A percentile compares a stretch with the other conserved stretches of the same genome.
Evolutionary conservation across 2,888 invertebrate species (phyloP).

Genomic region (Crioceris asparagi): DNA sequence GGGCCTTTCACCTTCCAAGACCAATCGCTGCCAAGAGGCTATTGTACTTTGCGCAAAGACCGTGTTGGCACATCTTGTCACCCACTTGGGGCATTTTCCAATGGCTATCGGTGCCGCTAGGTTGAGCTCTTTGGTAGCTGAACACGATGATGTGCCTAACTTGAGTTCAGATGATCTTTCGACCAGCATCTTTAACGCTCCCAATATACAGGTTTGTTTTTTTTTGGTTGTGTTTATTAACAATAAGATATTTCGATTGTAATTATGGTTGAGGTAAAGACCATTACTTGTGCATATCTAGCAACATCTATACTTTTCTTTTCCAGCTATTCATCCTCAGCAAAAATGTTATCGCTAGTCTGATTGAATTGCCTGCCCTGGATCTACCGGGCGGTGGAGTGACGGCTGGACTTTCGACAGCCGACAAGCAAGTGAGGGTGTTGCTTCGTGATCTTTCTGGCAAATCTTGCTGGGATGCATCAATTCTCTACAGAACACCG

Average conservation of each 20-base stretch:
- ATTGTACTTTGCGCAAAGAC: constrained; percentile 48
- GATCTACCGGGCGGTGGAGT: constrained; percentile 70
- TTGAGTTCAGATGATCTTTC: constrained; percentile 64
- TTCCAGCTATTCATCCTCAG: constrained; percentile 77
- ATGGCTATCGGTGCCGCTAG: constrained; percentile 82
- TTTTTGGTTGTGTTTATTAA: too few species aligned
- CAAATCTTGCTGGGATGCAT: constrained; percentile 94
- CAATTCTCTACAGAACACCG: constrained; percentile 75
- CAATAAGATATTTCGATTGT: too few species aligned
- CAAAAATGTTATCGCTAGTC: constrained; percentile 70
- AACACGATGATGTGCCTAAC: constrained; percentile 79
- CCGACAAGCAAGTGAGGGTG: constrained; percentile 68
- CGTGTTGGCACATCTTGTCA: constrained; percentile 73
- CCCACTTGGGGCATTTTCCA: constrained; percentile 91
- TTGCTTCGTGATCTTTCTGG: constrained; percentile 84
- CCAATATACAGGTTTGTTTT: constrained; percentile 60
- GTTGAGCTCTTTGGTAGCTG: constrained; percentile 80
- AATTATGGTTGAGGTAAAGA: too few species aligned
- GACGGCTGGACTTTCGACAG: constrained; percentile 66
- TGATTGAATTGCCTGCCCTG: constrained; percentile 79
- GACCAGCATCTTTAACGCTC: constrained; percentile 70
- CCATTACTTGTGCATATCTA: too few species aligned
- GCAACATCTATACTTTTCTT: too few species aligned
- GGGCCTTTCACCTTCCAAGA: constrained; percentile 35
- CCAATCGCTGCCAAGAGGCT: constrained; percentile 42